Base-by-base conservation (phyloP, 2,113 vertebrate species). In the Vidua macroura region DNA sequence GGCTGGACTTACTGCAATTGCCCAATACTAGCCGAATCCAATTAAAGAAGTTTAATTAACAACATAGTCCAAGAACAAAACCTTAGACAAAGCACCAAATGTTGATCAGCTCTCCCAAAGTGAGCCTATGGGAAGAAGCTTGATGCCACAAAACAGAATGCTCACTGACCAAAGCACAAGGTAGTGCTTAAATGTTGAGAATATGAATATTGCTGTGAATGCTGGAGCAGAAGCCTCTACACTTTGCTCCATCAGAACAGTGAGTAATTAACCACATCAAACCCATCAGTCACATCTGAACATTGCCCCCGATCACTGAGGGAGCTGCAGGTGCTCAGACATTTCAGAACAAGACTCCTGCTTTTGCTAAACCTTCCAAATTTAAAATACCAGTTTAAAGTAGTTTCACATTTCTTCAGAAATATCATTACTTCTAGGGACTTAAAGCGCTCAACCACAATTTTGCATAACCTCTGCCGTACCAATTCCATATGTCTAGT, bases 401-500 rank as follows among this genome's bases (percentile, higher is more conserved):
- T 6, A 68, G 49, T 72, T 91, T 21, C 15, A 79, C 49, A 62
- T 70, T 81, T 83, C 64, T 85, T 80, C 35, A 81, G 39, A 88
- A 86, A 22, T n/a, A 30, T 11, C 53, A 85, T 69, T 62, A 78
- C 33, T 92, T 90, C 68, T 28, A 85, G 39, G n/a, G 30, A 74
- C 59, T 46, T 27, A 8, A 58, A 77, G 59, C 27, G 63, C 11
- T 83, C 30, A 62, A 30, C 33, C 44, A 31, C 48, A 35, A 3
- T 15, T 86, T 59, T 78, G 59, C 60, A 78, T 43, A 77, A 77
- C 15, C 86, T 44, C 35, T 55, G 55, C 59, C 1, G 1, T 14
- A 55, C 8, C 59, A 63, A 19, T 24, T n/a, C 24, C 12, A 4
- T 3, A 10, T 0, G 0, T 28, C 23, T 16, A 3, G 24, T 27